phyloP scores from a whole-genome alignment of 2,888 invertebrate genomes.

The Drosophila seclusa region DNA sequence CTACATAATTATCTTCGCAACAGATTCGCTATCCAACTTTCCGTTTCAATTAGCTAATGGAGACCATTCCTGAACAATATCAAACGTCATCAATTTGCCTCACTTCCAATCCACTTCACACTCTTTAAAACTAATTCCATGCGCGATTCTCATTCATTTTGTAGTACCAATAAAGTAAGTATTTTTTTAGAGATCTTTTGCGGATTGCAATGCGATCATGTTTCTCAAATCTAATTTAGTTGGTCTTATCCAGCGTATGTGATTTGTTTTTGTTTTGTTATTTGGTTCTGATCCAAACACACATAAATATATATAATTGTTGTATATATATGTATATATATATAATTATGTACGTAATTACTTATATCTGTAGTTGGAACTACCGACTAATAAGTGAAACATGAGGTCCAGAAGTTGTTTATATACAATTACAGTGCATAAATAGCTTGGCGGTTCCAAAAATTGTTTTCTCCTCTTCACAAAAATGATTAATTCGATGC shows the following conservation, averaged over 20 bases:
- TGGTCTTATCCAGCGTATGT: constrained; percentile 79
- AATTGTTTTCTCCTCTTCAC: constrained; percentile 29
- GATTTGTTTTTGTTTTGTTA: constrained; percentile 20
- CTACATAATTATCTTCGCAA: constrained; percentile 51
- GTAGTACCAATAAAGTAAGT: constrained; percentile 55
- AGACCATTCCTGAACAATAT: constrained; percentile 18
- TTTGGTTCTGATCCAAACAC: constrained; percentile 46
- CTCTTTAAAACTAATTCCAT: constrained; percentile 34
- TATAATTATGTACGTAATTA: constrained; percentile 29
- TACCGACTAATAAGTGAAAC: constrained; percentile 64
- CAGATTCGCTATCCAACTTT: constrained; percentile 50
- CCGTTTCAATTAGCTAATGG: constrained; percentile 57
- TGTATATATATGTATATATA: constrained; percentile 43
- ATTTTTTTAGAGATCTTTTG: constrained; percentile 25
- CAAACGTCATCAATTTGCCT: constrained; percentile 33
- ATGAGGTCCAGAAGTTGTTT: constrained; percentile 78
- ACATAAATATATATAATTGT: constrained; percentile 49
- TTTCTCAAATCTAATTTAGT: constrained; percentile 66
- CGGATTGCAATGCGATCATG: constrained; percentile 31
- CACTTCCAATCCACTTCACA: neutral
- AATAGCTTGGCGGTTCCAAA: constrained; percentile 49
- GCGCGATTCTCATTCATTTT: constrained; percentile 12
- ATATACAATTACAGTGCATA: constrained; percentile 55
- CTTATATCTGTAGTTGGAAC: constrained; percentile 25
- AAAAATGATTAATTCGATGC: constrained; percentile 31